Evolutionary conservation across 2,888 invertebrate species (phyloP), one percentile per base, ranked within the genome.

Genomic region (Torymus aiolomorphi): DNA sequence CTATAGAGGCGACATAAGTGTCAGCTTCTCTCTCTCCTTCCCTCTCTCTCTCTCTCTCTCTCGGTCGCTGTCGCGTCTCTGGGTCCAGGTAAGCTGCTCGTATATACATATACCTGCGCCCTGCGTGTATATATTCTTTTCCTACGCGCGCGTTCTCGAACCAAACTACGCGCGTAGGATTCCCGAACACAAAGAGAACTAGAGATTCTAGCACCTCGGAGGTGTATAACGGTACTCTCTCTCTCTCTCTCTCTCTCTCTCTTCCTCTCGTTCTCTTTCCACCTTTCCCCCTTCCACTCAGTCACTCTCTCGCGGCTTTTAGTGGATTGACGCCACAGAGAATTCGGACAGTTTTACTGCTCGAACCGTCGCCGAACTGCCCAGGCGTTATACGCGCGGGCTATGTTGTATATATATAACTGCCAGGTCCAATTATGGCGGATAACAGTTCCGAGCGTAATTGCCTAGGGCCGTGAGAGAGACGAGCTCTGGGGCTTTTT

Each of bases 361-460:
- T 16, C n/a, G 16, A 14, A 16, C 14, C 57, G 57, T 0, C 57
- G 57, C 13, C 57, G 57, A 57, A 74, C 24, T 74, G n/a, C 42
- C 57, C 57, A 51, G 24, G 12, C 52, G 42, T 42, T 42, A 42
- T 56, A 57, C 54, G 42, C 80, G 83, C 85, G 5, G 42, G 8
- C 42, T 42, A 10, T 42, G 42, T n/a, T n/a, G 42, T 42, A 8
- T 42, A 42, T 42, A 42, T 42, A 42, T 85, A 85, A 85, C 86
- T 85, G 87, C 85, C 86, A 82, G 86, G 83, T 86, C 85, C 88
- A 89, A 88, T 89, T 88, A 88, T 51, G 52, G 42, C 54, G 71
- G 61, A 71, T 80, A 80, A 72, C 76, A 88, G 88, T 88, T 88
- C 86, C 84, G 79, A 83, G 84, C 86, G 88, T 87, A 87, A 88